Percentiles rank a stretch among this genome's conserved stretches.
phyloP scores from a whole-genome alignment of 2,797 vertebrate species.

The Varecia variegata region DNA sequence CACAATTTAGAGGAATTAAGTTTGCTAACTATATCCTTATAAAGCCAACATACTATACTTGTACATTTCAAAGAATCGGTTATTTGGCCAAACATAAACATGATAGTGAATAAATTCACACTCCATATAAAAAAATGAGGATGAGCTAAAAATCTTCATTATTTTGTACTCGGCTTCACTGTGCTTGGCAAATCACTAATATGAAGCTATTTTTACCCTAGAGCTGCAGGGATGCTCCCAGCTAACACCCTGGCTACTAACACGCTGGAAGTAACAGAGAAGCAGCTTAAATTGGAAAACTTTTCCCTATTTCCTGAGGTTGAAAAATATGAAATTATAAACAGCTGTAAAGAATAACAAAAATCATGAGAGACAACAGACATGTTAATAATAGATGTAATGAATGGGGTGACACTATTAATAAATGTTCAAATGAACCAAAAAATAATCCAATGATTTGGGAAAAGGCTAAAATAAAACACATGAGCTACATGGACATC shows the following conservation, averaged over 20 bases:
- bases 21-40: neutral
- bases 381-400: neutral
- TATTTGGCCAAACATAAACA: neutral
- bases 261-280: neutral
- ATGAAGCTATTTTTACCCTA: constrained; percentile 27
- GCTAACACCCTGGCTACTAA: neutral
- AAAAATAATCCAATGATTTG: neutral
- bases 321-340: constrained; percentile 4
- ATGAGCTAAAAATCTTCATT: neutral
- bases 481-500: neutral
- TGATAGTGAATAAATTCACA: constrained; percentile 7
- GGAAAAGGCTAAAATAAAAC: neutral
- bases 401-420: neutral
- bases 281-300: neutral
- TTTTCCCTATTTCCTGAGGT: neutral
- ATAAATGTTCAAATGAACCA: neutral
- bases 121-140: neutral
- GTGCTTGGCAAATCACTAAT: constrained; percentile 5
- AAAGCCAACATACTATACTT: neutral
- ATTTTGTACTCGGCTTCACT: neutral
- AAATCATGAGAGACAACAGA: neutral
- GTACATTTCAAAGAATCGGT: neutral
- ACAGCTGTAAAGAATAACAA: neutral
- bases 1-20: neutral
- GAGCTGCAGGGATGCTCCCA: neutral